Evolutionary conservation across 2,888 invertebrate species (phyloP).

Genomic region (Cosmorhoe ocellata): DNA sequence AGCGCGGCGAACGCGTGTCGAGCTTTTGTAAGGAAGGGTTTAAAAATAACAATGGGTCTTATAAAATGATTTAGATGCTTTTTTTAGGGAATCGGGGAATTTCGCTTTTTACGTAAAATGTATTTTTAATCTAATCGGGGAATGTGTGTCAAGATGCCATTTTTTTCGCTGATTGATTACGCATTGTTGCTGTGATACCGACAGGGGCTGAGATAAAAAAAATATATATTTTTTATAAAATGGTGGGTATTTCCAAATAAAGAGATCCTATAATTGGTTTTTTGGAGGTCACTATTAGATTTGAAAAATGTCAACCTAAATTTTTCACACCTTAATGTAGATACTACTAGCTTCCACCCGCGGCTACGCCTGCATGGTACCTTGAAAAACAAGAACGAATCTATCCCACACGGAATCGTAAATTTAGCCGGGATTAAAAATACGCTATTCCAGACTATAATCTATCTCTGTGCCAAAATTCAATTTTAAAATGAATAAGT

Average conservation of each 20-base stretch:
- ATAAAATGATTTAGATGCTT: slow-evolving; percentile 73
- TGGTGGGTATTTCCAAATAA: too few relatives aligned
- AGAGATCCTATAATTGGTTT: too few relatives aligned
- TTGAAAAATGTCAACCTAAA: too few relatives aligned
- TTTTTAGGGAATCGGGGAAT: slow-evolving; percentile 62
- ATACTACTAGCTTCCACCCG: too few relatives aligned
- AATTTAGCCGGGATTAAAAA: too few relatives aligned
- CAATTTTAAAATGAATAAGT: slow-evolving; percentile 16
- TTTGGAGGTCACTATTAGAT: too few relatives aligned
- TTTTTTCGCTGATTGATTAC: slow-evolving; percentile 61
- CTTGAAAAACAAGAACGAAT: too few relatives aligned
- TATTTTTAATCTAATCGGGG: slow-evolving; percentile 52
- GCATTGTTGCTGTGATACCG: slow-evolving; percentile 44
- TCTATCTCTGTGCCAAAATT: background rate
- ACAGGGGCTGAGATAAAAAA: background rate
- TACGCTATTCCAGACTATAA: background rate
- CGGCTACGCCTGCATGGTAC: too few relatives aligned
- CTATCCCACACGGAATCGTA: too few relatives aligned
- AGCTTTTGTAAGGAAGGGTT: slow-evolving; percentile 70
- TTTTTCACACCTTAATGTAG: too few relatives aligned
- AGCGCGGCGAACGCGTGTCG: slow-evolving; percentile 72
- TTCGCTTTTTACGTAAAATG: slow-evolving; percentile 50
- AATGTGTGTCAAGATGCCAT: slow-evolving; percentile 54
- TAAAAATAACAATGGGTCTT: slow-evolving; percentile 73
- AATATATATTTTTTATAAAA: too few relatives aligned